These are phyloP conservation scores for Charaxes varanes DNA, from an alignment of 1,140 invertebrate genomes.

Conservation along the genomic window DNA sequence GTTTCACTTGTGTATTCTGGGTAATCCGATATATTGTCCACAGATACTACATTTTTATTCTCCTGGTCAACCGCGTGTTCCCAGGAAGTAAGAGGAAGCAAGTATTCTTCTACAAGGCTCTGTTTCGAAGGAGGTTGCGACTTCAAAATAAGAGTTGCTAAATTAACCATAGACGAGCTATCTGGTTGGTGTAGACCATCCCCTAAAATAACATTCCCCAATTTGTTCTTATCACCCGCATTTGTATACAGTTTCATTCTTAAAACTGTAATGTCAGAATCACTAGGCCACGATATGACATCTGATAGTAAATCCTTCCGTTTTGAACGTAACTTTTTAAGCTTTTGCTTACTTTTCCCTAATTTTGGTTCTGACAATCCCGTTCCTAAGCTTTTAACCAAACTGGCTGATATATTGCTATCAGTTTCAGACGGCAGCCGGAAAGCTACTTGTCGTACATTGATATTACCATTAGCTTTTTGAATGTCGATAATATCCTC, in stretches of 20 bases:
- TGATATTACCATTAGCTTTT: slow-evolving; percentile 54
- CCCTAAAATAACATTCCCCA: slow-evolving; percentile 34
- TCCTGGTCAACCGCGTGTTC: slow-evolving; percentile 24
- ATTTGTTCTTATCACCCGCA: slow-evolving; percentile 32
- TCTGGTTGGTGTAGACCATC: slow-evolving; percentile 53
- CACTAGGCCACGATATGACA: slow-evolving; percentile 57
- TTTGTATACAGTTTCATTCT: slow-evolving; percentile 47
- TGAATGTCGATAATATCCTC: slow-evolving; percentile 64
- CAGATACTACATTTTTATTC: not conserved
- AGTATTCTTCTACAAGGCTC: slow-evolving; percentile 45
- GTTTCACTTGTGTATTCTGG: slow-evolving; percentile 1
- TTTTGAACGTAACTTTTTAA: slow-evolving; percentile 35
- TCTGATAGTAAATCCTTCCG: slow-evolving; percentile 35
- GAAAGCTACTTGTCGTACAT: slow-evolving; percentile 50
- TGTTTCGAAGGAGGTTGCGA: slow-evolving; percentile 49
- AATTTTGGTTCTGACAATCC: slow-evolving; percentile 34
- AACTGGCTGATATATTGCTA: slow-evolving; percentile 29
- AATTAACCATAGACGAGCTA: slow-evolving; percentile 59
- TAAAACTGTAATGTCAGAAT: slow-evolving; percentile 62
- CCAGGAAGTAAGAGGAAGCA: slow-evolving; percentile 56
- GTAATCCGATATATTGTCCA: not conserved
- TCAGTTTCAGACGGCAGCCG: slow-evolving; percentile 36
- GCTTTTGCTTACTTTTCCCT: slow-evolving; percentile 29
- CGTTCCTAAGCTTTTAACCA: slow-evolving; percentile 44
- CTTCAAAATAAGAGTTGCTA: slow-evolving; percentile 52